Conservation (phyloP, 2,113 vertebrate species). For the Zosterops borbonicus region DNA sequence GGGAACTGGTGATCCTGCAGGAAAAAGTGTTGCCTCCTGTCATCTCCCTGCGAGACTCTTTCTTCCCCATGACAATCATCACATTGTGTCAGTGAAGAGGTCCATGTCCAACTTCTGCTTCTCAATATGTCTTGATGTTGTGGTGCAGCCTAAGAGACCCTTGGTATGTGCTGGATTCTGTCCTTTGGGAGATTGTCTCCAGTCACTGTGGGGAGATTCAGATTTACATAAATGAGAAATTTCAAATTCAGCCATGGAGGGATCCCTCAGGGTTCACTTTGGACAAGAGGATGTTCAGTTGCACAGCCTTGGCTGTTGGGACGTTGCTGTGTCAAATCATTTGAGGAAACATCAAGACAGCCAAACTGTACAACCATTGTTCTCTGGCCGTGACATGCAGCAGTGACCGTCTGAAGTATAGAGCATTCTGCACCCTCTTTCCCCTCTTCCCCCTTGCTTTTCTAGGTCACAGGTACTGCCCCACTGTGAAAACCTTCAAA, state of each 20-base stretch:
- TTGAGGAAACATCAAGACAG: background rate
- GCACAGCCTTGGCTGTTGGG: background rate
- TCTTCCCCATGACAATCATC: rapidly evolving
- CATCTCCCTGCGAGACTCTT: background rate
- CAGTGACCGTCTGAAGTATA: background rate
- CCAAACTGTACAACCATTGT: background rate
- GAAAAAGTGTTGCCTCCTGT: background rate
- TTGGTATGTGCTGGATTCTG: background rate
- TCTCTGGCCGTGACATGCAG: background rate
- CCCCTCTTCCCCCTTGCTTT: background rate
- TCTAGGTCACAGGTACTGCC: background rate
- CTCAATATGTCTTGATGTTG: background rate
- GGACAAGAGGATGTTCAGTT: background rate
- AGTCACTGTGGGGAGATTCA: background rate
- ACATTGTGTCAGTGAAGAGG: background rate
- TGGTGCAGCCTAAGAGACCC: background rate
- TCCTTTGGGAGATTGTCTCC: background rate
- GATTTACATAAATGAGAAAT: background rate
- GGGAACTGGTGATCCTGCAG: background rate
- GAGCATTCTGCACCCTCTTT: background rate
- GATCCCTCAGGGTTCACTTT: background rate
- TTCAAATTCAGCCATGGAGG: background rate
- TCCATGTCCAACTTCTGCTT: background rate
- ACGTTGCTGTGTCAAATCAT: background rate
- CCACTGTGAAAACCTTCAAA: background rate